Conservation (phyloP, 2,113 vertebrate species). For the Alethe castanea region DNA sequence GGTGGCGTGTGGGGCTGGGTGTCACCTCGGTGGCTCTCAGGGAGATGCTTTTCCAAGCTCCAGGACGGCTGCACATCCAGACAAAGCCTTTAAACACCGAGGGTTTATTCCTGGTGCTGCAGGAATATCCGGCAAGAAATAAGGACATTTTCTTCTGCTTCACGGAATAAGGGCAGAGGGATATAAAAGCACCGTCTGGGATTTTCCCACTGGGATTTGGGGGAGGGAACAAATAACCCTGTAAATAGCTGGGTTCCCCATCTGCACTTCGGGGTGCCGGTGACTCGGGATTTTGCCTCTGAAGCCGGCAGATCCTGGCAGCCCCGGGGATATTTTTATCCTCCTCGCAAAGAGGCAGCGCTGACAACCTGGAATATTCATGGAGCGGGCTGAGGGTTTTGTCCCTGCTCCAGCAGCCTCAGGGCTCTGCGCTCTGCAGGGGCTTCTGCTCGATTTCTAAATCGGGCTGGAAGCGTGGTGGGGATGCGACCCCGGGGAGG, state of each 20-base stretch:
- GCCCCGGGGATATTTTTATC: constrained; percentile 41
- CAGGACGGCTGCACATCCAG: accelerated
- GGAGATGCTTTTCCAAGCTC: background rate
- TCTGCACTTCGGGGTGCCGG: background rate
- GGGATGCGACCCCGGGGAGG: background rate
- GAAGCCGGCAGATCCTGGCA: background rate
- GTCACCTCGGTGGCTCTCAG: accelerated
- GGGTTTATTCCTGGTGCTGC: background rate
- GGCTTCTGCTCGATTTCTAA: background rate
- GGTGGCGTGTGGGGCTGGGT: background rate
- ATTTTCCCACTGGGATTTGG: background rate
- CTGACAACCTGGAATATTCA: constrained; percentile 5
- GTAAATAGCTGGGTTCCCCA: background rate
- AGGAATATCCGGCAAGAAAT: background rate
- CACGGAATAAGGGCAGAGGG: background rate
- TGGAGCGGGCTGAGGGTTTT: background rate
- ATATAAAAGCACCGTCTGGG: background rate
- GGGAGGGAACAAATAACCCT: background rate
- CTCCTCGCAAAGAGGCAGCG: background rate
- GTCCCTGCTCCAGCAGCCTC: background rate
- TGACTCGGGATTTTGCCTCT: background rate
- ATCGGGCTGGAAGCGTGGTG: background rate
- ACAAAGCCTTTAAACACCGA: background rate
- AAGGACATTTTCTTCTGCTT: background rate
- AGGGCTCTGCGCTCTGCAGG: background rate